Percentiles rank a stretch among this genome's conserved stretches.
phyloP scores from a whole-genome alignment of 2,888 invertebrate species.

The Ferrisia virgata region DNA sequence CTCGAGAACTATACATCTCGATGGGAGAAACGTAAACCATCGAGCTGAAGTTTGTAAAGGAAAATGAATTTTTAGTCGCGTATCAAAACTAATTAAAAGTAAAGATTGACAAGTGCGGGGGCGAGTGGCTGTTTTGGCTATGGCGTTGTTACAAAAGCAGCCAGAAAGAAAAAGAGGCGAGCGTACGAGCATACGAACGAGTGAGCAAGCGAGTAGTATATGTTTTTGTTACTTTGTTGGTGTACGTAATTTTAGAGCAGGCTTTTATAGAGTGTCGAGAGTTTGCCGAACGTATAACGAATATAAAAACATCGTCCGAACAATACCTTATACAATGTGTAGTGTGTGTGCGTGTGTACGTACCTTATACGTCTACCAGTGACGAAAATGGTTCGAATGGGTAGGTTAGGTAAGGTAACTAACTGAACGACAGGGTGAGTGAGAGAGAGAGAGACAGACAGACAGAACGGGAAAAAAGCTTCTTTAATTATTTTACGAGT shows the following conservation, averaged over 20 bases:
- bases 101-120: slow-evolving; percentile 5
- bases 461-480: background rate
- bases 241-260: slow-evolving; percentile 3
- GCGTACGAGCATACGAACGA: too few relatives aligned
- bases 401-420: too few relatives aligned
- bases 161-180: too few relatives aligned
- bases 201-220: background rate
- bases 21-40: background rate
- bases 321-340: too few relatives aligned
- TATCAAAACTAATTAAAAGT: slow-evolving; percentile 17
- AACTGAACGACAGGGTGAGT: too few relatives aligned
- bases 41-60: background rate
- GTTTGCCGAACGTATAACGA: slow-evolving; percentile 3
- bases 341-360: too few relatives aligned
- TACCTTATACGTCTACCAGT: too few relatives aligned
- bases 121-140: too few relatives aligned
- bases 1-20: too few relatives aligned
- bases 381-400: too few relatives aligned
- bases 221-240: slow-evolving; percentile 17
- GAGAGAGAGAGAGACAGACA: background rate
- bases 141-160: background rate
- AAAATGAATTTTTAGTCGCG: slow-evolving; percentile 10
- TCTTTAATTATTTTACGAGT: slow-evolving; percentile 17
- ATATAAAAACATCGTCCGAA: background rate
- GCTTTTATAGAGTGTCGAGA: slow-evolving; percentile 7